phyloP scores from a whole-genome alignment of 1,140 invertebrate species.

The Lordiphosa mommai region DNA sequence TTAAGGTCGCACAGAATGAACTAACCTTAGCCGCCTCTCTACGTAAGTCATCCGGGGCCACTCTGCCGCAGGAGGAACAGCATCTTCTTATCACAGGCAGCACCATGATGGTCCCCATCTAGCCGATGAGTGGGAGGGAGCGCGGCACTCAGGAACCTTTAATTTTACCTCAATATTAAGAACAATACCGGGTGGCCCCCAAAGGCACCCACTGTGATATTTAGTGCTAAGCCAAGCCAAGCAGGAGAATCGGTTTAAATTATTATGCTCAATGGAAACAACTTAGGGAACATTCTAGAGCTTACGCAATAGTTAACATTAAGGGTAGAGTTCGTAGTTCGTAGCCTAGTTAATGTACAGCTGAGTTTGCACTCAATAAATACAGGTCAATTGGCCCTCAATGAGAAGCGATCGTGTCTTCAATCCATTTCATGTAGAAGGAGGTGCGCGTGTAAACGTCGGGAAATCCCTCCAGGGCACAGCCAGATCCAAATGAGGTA shows the following conservation, averaged over 20 bases:
- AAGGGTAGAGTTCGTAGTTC: slow-evolving; percentile 40
- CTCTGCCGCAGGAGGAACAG: slow-evolving; percentile 38
- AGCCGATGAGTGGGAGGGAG: not conserved
- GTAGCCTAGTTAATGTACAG: slow-evolving; percentile 48
- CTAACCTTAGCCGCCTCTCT: not conserved
- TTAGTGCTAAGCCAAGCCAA: slow-evolving; percentile 41
- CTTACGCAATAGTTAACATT: slow-evolving; percentile 50
- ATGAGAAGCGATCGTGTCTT: slow-evolving; percentile 80
- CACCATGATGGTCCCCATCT: slow-evolving; percentile 16
- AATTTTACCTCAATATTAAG: slow-evolving; percentile 33
- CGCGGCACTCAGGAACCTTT: not conserved
- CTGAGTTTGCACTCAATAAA: slow-evolving; percentile 50
- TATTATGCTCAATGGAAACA: slow-evolving; percentile 68
- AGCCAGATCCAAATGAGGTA: slow-evolving; percentile 94
- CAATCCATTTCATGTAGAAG: slow-evolving; percentile 93
- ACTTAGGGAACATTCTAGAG: slow-evolving; percentile 66
- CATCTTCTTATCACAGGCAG: slow-evolving; percentile 18
- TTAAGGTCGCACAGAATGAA: slow-evolving; percentile 27
- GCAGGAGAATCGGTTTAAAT: slow-evolving; percentile 54
- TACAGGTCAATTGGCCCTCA: slow-evolving; percentile 46
- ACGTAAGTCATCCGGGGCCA: slow-evolving; percentile 22
- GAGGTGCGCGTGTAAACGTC: slow-evolving; percentile 93
- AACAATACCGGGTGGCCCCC: not conserved
- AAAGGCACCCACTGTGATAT: slow-evolving; percentile 57
- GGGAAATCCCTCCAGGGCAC: slow-evolving; percentile 90